Base-by-base conservation (phyloP, 1,140 invertebrate genomes). In the Amphibalanus amphitrite region DNA sequence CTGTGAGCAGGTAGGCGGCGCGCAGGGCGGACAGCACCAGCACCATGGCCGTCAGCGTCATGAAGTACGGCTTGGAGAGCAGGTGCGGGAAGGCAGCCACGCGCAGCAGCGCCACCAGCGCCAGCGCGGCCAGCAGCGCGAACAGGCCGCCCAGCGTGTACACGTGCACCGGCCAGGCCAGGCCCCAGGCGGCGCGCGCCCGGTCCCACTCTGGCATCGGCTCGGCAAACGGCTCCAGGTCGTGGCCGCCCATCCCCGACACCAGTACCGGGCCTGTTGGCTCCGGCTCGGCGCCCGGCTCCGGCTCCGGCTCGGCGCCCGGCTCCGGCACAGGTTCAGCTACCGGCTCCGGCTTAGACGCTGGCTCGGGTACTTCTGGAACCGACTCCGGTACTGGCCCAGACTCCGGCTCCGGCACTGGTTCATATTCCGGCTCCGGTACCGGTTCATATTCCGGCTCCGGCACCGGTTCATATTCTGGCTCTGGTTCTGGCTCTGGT, bases 1-100 rank as follows among this genome's bases (percentile, higher is more conserved):
- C 92, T 76, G 91, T 90, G 74, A 92, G 89, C 69, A 95, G 84
- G 77, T 92, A 93, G 75, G 92, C 88, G 75, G 91, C 90, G 67
- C 92, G 82, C 74, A 91, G 81, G 4, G 88, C 84, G 75, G 92
- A 92, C n/a, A 67, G 28, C 28, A 26, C n/a, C 26, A 67, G 28
- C 26, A 67, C 28, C 26, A 67, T 8, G 10, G 65, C n/a, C 15
- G 28, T 26, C 65, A 67, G n/a, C 28, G 28, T 26, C n/a, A 67
- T 10, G n/a, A 67, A 28, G 28, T 67, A 28, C 23, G 65, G n/a
- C 28, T 28, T 28, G n/a, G 26, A 28, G 8, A 67, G 65, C 28
- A 67, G 28, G 17, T 67, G 65, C n/a, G 65, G 10, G 23, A 67
- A 10, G 8, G 23, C 10, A 8, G 23, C 65, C 3, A 67, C 17